Evolutionary conservation across 2,888 invertebrate species (phyloP).

Genomic region (Caenorhabditis japonica): DNA sequence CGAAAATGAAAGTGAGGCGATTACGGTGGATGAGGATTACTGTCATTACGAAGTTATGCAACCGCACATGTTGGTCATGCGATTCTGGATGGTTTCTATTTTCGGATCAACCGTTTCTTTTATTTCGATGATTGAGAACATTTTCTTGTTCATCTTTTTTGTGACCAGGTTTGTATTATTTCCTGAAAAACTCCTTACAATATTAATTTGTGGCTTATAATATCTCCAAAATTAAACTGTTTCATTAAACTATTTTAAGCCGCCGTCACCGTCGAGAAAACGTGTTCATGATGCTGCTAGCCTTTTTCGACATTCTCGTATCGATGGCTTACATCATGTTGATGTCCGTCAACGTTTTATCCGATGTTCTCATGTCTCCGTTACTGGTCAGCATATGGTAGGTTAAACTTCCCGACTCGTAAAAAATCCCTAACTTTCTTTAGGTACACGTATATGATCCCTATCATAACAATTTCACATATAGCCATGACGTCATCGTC

Average conservation of each 20-base stretch:
- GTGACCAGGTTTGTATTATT: constrained; percentile 57
- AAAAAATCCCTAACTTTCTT: constrained; percentile 6
- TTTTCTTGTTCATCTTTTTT: constrained; percentile 70
- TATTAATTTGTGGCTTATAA: no score
- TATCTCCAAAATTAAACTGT: not conserved
- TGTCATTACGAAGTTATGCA: constrained; percentile 56
- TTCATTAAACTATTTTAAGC: constrained; percentile 24
- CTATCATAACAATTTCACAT: constrained; percentile 74
- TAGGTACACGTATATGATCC: constrained; percentile 75
- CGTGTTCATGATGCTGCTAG: constrained; percentile 73
- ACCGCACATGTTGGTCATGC: constrained; percentile 55
- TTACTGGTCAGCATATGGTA: constrained; percentile 68
- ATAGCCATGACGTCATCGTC: constrained; percentile 75
- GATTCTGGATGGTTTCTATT: constrained; percentile 73
- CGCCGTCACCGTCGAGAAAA: constrained; percentile 66
- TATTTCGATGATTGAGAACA: constrained; percentile 69
- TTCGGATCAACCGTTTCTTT: constrained; percentile 70
- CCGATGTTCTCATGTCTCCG: constrained; percentile 68
- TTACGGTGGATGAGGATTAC: constrained; percentile 30
- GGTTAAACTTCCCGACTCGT: constrained; percentile 1
- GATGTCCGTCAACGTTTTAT: constrained; percentile 74
- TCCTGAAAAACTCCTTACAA: no score
- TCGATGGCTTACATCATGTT: constrained; percentile 71
- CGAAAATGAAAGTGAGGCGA: constrained; percentile 8
- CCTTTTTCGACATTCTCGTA: constrained; percentile 75